Conservation (phyloP, 2,113 vertebrate species). For the Bothrops jararaca region DNA sequence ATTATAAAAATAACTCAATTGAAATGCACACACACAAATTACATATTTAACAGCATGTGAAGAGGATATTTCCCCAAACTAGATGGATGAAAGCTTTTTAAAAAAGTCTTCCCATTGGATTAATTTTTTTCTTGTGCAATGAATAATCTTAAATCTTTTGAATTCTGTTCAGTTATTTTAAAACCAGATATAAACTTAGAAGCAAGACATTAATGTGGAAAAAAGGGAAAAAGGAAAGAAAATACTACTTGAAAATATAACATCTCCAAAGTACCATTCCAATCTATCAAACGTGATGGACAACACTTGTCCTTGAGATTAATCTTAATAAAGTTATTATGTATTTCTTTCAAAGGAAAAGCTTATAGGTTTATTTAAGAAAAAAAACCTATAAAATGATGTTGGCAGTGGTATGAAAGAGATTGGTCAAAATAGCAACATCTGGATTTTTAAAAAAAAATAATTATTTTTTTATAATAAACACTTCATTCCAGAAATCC, state of each 20-base stretch:
- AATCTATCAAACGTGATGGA: background rate
- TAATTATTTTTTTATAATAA: slow-evolving; percentile 1
- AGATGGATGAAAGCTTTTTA: background rate
- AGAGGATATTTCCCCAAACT: background rate
- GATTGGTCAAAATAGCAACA: slow-evolving; percentile 2
- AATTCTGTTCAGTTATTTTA: background rate
- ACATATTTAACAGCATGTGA: background rate
- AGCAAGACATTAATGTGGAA: background rate
- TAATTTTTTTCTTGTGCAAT: background rate
- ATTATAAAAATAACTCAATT: background rate
- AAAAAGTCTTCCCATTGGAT: background rate
- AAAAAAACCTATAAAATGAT: background rate
- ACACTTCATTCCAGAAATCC: background rate
- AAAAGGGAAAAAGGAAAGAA: background rate
- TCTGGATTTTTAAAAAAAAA: slow-evolving; percentile 16
- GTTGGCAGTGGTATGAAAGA: accelerated
- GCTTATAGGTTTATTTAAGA: background rate
- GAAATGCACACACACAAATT: background rate
- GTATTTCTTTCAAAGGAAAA: background rate
- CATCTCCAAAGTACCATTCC: background rate
- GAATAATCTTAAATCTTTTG: background rate
- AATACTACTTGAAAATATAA: background rate
- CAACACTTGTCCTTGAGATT: background rate
- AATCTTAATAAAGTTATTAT: background rate
- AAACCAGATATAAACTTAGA: background rate